Conservation (phyloP, 1,140 invertebrate genomes). For the Hylyphantes graminicola region DNA sequence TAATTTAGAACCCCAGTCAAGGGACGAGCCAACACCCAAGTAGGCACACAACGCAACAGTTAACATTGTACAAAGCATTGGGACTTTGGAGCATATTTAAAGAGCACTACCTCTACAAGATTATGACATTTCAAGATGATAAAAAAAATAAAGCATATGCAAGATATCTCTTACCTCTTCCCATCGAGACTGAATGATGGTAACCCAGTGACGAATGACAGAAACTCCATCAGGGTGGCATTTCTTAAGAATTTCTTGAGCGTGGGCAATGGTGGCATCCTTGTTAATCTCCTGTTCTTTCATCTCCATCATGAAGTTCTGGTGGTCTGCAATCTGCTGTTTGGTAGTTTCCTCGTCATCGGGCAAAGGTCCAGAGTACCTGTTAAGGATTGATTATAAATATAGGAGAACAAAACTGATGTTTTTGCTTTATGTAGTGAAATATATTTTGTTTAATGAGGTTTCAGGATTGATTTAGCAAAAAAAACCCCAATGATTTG, state of each 20-base stretch:
- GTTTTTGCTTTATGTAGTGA: too few relatives aligned
- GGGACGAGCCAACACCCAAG: too few relatives aligned
- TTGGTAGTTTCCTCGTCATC: conserved; percentile 91
- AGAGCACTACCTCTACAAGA: too few relatives aligned
- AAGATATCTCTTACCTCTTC: conserved; percentile 77
- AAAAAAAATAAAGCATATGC: not conserved
- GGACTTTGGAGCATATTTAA: too few relatives aligned
- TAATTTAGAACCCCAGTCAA: too few relatives aligned
- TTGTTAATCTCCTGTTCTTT: conserved; percentile 86
- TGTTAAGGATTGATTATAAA: conserved; percentile 49
- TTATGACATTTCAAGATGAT: too few relatives aligned
- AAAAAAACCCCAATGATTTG: too few relatives aligned
- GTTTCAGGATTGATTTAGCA: too few relatives aligned
- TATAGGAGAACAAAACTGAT: too few relatives aligned
- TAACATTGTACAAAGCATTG: too few relatives aligned
- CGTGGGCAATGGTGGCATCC: conserved; percentile 86
- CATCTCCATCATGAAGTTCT: conserved; percentile 86
- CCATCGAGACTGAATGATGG: conserved; percentile 96
- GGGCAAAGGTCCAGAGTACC: conserved; percentile 84
- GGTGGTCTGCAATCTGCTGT: conserved; percentile 86
- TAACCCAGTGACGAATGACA: conserved; percentile 97
- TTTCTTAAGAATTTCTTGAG: conserved; percentile 87
- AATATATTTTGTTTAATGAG: too few relatives aligned
- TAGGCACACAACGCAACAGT: too few relatives aligned
- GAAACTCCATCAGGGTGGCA: conserved; percentile 93